Conservation (phyloP, 1,140 invertebrate species). For the Branchinecta lynchi region DNA sequence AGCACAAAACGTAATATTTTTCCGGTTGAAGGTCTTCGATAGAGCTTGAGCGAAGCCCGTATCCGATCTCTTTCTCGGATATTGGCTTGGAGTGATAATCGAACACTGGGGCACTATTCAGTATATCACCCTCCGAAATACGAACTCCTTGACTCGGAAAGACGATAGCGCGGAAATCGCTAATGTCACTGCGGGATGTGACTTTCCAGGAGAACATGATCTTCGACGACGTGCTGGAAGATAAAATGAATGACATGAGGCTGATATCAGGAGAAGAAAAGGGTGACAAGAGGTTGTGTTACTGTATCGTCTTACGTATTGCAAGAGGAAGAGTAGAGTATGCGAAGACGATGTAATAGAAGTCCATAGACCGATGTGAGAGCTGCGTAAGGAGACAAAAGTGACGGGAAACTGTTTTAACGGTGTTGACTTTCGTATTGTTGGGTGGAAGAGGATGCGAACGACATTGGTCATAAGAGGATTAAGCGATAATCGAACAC, state of each 20-base stretch:
- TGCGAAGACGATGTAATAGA: too few relatives aligned
- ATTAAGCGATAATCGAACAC: too few relatives aligned
- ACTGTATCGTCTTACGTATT: too few relatives aligned
- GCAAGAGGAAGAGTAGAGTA: too few relatives aligned
- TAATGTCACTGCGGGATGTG: neutral
- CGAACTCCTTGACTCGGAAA: neutral
- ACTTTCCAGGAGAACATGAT: neutral
- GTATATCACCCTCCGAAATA: neutral
- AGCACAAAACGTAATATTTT: conserved; percentile 4
- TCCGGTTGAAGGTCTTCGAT: neutral
- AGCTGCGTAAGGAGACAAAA: too few relatives aligned
- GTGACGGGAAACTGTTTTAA: too few relatives aligned
- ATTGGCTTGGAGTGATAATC: neutral
- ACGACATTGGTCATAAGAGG: too few relatives aligned
- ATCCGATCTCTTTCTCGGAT: neutral
- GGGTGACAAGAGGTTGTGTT: too few relatives aligned
- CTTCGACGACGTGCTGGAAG: neutral
- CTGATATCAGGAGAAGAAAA: too few relatives aligned
- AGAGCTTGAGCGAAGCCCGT: neutral
- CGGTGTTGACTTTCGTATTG: too few relatives aligned
- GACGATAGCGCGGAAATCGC: conserved; percentile 3
- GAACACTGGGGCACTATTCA: neutral
- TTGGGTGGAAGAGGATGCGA: too few relatives aligned
- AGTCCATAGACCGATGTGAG: too few relatives aligned
- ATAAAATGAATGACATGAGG: neutral